These are phyloP conservation scores for Drosophila rhopaloa DNA, from an alignment of 1,140 invertebrate species.

Conservation along the genomic window DNA sequence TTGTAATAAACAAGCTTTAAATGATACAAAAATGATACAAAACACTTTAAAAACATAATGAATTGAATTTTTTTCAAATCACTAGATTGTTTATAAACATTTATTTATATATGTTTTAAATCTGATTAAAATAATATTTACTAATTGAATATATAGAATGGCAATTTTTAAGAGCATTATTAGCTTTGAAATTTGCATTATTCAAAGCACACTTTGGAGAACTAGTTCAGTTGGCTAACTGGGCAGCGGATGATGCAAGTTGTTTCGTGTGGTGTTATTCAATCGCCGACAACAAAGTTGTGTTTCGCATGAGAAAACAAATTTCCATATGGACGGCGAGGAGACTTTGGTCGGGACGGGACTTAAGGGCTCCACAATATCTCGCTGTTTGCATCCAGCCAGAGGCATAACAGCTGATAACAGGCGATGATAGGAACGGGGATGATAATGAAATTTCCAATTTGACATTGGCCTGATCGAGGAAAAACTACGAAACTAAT, in stretches of 20 bases:
- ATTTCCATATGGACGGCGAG: conserved; percentile 24
- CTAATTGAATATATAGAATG: no score
- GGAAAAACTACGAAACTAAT: conserved; percentile 55
- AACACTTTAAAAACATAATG: no score
- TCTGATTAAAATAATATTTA: no score
- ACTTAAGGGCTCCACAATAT: conserved; percentile 35
- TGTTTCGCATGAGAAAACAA: conserved; percentile 48
- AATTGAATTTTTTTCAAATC: no score
- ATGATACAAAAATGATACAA: no score
- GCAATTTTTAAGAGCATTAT: no score
- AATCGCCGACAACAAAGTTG: conserved; percentile 34
- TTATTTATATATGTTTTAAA: no score
- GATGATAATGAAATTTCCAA: conserved; percentile 62
- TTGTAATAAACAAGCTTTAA: no score
- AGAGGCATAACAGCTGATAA: conserved; percentile 10
- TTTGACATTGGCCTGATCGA: conserved; percentile 48
- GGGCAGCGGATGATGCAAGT: conserved; percentile 29
- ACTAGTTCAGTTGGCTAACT: conserved; percentile 33
- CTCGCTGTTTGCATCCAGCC: conserved; percentile 14
- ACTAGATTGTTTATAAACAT: no score
- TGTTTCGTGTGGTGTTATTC: conserved; percentile 40
- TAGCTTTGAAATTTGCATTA: background rate
- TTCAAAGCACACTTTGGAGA: conserved; percentile 10
- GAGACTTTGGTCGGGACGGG: background rate
- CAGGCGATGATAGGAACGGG: conserved; percentile 1